Evolutionary conservation across 53 echinoderm and acorn worm genomes (phyloP), one percentile per base, ranked within the genome.

Genomic region (Temnopleurus reevesii): DNA sequence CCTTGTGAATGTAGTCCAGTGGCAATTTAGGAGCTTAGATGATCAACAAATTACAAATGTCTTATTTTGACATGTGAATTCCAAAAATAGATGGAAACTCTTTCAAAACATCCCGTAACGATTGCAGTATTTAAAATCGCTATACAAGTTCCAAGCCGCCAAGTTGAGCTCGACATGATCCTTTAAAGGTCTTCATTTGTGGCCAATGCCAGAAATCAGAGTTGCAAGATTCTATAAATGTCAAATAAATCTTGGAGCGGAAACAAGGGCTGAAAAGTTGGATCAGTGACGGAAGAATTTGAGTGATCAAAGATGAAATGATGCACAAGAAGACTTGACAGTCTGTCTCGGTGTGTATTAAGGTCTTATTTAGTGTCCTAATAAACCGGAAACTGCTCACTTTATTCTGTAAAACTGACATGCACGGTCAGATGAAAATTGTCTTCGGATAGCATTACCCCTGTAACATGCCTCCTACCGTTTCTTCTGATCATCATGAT

Each of bases 211-310:
- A 55, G 12, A 83, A 54, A 46, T 33, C 21, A 3, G 23, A 56
- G 21, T 83, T 55, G 29, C 54, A 55, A 83, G 47, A 79, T 83
- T 83, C 83, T 83, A 83, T 83, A 83, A 83, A 83, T 83, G 83
- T 83, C 83, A 83, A 83, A 83, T 83, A 83, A 83, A 83, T 83
- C 55, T 47, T 53, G 49, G 36, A 83, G 83, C 83, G 83, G 83
- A 83, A 54, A 83, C 35, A 23, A 34, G 83, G 55, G 56, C 51
- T 55, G 83, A 83, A 54, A 55, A 53, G 55, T 83, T 55, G 8
- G 49, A 79, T 49, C 71, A 71, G 38, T 3, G 38, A 71, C 36
- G 71, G 71, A 71, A 71, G 41, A 41, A 71, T 71, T 12, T 36
- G 36, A 8, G 36, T 71, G 71, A 71, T 71, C 71, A 41, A 71